A percentile compares a stretch with the other conserved stretches of the same genome.
phyloP scores from a whole-genome alignment of 2,888 invertebrate genomes.

The Drosophila lacicola region DNA sequence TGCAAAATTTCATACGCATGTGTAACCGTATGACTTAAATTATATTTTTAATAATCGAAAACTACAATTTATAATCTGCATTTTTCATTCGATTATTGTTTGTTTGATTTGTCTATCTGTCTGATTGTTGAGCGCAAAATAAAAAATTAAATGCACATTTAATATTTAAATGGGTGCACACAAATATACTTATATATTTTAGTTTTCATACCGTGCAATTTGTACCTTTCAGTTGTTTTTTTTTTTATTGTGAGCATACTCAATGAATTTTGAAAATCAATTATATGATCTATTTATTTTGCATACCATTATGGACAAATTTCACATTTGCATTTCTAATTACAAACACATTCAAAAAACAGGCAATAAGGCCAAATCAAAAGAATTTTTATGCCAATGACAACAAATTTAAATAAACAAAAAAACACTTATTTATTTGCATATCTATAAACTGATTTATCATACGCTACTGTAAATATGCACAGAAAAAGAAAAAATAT shows the following conservation, averaged over 20 bases:
- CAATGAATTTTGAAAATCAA: conserved; percentile 32
- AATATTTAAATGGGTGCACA: conserved; percentile 1
- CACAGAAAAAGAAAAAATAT: neutral
- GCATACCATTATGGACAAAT: conserved; percentile 30
- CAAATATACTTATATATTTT: neutral
- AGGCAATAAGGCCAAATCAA: conserved; percentile 13
- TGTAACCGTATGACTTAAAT: conserved; percentile 26
- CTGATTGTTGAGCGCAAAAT: neutral
- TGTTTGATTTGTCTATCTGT: conserved; percentile 15
- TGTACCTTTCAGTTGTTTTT: neutral
- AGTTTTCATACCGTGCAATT: neutral
- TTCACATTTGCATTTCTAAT: conserved; percentile 61
- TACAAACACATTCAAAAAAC: conserved; percentile 27
- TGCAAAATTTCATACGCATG: conserved; percentile 19
- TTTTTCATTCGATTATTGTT: conserved; percentile 37
- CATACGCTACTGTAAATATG: neutral
- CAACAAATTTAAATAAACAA: conserved; percentile 7
- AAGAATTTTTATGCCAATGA: conserved; percentile 17
- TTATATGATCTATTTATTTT: conserved; percentile 51
- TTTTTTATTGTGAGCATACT: conserved; percentile 2
- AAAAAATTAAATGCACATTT: conserved; percentile 9
- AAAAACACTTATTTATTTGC: conserved; percentile 22
- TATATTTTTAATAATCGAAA: conserved; percentile 31
- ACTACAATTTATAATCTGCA: conserved; percentile 43
- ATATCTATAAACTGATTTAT: conserved; percentile 20